Conservation (phyloP, 2,888 invertebrate genomes). For the Netelia virgata region DNA sequence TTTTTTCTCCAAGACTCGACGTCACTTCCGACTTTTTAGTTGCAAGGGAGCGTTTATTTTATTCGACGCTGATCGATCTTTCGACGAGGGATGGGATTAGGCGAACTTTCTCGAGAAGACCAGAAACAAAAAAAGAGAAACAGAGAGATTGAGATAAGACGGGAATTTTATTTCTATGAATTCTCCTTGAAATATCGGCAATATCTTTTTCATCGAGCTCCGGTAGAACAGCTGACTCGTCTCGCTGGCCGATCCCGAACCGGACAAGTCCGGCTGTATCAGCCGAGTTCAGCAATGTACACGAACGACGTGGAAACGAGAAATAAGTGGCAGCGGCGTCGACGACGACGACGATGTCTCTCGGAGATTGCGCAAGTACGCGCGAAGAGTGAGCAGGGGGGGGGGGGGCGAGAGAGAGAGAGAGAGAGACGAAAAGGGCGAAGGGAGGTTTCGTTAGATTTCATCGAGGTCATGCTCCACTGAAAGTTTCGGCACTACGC, state of each 20-base stretch:
- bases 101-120: neutral
- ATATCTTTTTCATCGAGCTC: constrained; percentile 6
- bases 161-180: neutral
- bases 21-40: neutral
- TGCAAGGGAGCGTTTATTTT: neutral
- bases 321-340: constrained; percentile 34
- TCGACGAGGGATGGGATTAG: neutral
- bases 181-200: neutral
- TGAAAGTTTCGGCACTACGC: constrained; percentile 61
- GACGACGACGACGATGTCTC: constrained; percentile 31
- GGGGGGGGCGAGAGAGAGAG: too few relatives aligned
- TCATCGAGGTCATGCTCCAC: constrained; percentile 66
- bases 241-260: constrained; percentile 31
- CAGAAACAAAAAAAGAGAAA: neutral
- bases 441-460: constrained; percentile 59
- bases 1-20: too few relatives aligned
- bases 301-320: constrained; percentile 30
- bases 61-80: neutral
- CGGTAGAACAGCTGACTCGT: constrained; percentile 32
- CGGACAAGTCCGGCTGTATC: constrained; percentile 61
- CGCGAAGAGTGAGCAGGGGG: constrained; percentile 4
- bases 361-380: constrained; percentile 58
- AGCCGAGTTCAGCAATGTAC: constrained; percentile 11
- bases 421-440: constrained; percentile 5
- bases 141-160: neutral